These are phyloP conservation scores for Clivina fossor DNA, from an alignment of 2,888 invertebrate species.

Conservation along the genomic window DNA sequence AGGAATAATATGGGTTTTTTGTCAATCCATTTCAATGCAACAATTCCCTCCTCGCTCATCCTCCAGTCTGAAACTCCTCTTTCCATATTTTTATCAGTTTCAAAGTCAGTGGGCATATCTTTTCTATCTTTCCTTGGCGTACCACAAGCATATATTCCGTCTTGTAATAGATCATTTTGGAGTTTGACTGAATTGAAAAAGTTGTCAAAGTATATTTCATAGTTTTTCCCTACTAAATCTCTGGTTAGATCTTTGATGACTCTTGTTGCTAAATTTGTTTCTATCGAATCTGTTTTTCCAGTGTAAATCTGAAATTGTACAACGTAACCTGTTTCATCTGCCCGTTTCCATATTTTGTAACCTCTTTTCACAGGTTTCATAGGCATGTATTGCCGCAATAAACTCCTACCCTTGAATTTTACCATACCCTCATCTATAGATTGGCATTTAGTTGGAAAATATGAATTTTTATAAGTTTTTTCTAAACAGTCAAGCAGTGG, in stretches of 20 bases:
- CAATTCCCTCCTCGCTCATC: slow-evolving; percentile 13
- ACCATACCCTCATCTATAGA: slow-evolving; percentile 41
- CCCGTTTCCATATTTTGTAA: slow-evolving; percentile 42
- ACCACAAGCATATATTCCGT: slow-evolving; percentile 7
- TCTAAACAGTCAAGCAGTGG: slow-evolving; percentile 35
- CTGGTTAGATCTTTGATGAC: neutral
- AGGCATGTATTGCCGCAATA: slow-evolving; percentile 41
- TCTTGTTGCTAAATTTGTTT: neutral
- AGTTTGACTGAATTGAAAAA: slow-evolving; percentile 9
- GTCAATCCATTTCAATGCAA: slow-evolving; percentile 34
- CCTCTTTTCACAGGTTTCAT: slow-evolving; percentile 41
- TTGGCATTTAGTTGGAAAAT: slow-evolving; percentile 30
- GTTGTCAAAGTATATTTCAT: slow-evolving; percentile 4
- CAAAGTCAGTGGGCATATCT: slow-evolving; percentile 24
- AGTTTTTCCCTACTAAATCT: slow-evolving; percentile 6
- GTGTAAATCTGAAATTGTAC: slow-evolving; percentile 43
- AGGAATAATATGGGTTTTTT: slow-evolving; percentile 30
- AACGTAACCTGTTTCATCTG: slow-evolving; percentile 40
- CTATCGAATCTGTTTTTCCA: slow-evolving; percentile 41
- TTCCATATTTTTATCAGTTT: slow-evolving; percentile 34
- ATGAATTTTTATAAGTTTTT: slow-evolving; percentile 26
- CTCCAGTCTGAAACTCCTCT: slow-evolving; percentile 26
- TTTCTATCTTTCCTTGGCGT: slow-evolving; percentile 13
- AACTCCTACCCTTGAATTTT: slow-evolving; percentile 40
- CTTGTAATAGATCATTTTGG: slow-evolving; percentile 1